A percentile compares a stretch with the other conserved stretches of the same genome.
Evolutionary conservation across 2,797 vertebrate species (phyloP).

Genomic region (Channa striata): DNA sequence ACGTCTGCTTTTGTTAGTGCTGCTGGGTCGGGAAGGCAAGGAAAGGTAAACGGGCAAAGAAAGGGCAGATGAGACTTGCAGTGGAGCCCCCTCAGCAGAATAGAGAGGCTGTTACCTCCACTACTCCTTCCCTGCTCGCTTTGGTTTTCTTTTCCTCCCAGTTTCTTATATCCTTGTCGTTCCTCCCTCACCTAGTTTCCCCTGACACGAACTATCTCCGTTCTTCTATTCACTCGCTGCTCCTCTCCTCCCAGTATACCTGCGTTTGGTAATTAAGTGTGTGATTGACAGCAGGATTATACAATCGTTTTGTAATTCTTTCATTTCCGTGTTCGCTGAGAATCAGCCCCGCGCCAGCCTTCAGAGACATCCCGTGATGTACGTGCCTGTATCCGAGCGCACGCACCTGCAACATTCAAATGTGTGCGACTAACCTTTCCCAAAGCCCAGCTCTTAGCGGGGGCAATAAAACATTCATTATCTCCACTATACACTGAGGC

Average conservation of each 20-base stretch:
- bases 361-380: slow-evolving; percentile 26
- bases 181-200: slow-evolving; percentile 31
- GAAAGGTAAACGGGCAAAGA: slow-evolving; percentile 54
- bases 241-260: slow-evolving; percentile 16
- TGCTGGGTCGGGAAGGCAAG: slow-evolving; percentile 43
- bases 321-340: slow-evolving; percentile 80
- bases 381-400: slow-evolving; percentile 5
- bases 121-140: slow-evolving; percentile 38
- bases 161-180: slow-evolving; percentile 47
- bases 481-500: slow-evolving; percentile 35
- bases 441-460: slow-evolving; percentile 32
- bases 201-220: slow-evolving; percentile 28
- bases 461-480: slow-evolving; percentile 61
- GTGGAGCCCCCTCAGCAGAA: slow-evolving; percentile 67
- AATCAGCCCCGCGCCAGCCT: slow-evolving; percentile 59
- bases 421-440: slow-evolving; percentile 43
- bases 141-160: slow-evolving; percentile 60
- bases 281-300: slow-evolving; percentile 77
- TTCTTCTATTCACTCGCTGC: slow-evolving; percentile 27
- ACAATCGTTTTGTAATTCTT: slow-evolving; percentile 77
- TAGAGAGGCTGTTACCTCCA: slow-evolving; percentile 54
- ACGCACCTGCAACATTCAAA: slow-evolving; percentile 31
- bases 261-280: slow-evolving; percentile 80
- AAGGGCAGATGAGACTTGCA: slow-evolving; percentile 77
- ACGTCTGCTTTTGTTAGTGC: slow-evolving; percentile 60